phyloP scores from a whole-genome alignment of 1,140 invertebrate genomes.

The Drosophila biarmipes region DNA sequence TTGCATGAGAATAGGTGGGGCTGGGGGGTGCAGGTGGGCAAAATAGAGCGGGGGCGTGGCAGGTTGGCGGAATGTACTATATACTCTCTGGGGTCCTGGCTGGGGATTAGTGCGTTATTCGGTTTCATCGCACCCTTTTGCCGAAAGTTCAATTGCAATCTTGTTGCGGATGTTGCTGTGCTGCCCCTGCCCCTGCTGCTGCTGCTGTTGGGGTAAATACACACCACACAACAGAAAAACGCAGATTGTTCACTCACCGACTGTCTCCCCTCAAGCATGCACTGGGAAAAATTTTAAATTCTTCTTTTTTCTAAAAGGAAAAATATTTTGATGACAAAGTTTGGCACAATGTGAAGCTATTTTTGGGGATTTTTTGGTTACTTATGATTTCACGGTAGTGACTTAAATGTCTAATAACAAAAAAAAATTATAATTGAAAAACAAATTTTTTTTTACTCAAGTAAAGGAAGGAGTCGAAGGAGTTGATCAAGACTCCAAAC shows the following conservation, averaged over 20 bases:
- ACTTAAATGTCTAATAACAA: too few species aligned
- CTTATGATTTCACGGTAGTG: too few species aligned
- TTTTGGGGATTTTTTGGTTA: too few species aligned
- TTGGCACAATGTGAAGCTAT: too few species aligned
- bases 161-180: constrained; percentile 14
- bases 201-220: constrained; percentile 1
- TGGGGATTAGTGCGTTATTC: constrained; percentile 55
- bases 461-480: too few species aligned
- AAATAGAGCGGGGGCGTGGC: background rate
- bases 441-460: too few species aligned
- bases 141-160: constrained; percentile 73
- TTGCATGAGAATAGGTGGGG: constrained; percentile 29
- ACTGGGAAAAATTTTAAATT: background rate
- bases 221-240: constrained; percentile 9
- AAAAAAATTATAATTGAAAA: too few species aligned
- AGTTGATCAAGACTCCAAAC: too few species aligned
- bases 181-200: background rate
- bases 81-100: constrained; percentile 27
- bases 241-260: constrained; percentile 1
- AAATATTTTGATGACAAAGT: too few species aligned
- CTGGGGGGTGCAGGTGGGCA: too few species aligned
- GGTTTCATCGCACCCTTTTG: constrained; percentile 22
- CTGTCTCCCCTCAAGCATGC: background rate
- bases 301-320: too few species aligned
- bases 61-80: background rate